Base-by-base conservation (phyloP, 2,797 vertebrate genomes). In the Chiloscyllium punctatum region DNA sequence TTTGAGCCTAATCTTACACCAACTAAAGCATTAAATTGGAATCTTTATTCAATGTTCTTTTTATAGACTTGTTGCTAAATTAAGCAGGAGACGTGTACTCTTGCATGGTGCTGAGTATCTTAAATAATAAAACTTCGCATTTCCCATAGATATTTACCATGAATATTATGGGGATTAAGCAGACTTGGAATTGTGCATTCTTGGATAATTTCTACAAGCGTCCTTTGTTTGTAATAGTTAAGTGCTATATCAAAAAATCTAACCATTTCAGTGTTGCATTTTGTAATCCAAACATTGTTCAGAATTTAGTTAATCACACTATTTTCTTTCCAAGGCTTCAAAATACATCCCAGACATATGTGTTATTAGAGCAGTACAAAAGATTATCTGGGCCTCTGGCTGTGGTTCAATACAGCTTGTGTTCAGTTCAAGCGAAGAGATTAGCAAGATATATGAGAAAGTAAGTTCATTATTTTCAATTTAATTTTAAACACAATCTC, bases 371-470 rank as follows among this genome's bases (percentile, higher is more conserved):
- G 99, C 99, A 82, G 98, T 99, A 95, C 99, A 99, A 96, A 99
- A 99, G 98, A 99, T 99, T 87, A 98, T 99, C 96, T 99, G 99
- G 99, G 99, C 99, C 5, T 99, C 99, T 94, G 99, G 99, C 96
- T 99, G 99, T 96, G 99, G 99, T 74, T 98, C 98, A 86, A 98
- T 99, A 96, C 99, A 99, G 96, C 98, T 99, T 27, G 99, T 99
- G 96, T 99, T 99, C 97, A 99, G 99, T 96, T 98, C 99, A 0
- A 99, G 99, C 97, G 99, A 99, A 96, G 99, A 99, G 97, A 99
- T 99, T n/a, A 99, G 98, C 98, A 99, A 99, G 97, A 99, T 99
- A 97, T 99, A 99, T 82, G 99, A 99, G 96, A 99, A 99, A 98
- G 99, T 99, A 97, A 97, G 33, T 66, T 72, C 11, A 30, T 86